Evolutionary conservation across 2,797 vertebrate genomes (phyloP).

Genomic region (Tinamus major): DNA sequence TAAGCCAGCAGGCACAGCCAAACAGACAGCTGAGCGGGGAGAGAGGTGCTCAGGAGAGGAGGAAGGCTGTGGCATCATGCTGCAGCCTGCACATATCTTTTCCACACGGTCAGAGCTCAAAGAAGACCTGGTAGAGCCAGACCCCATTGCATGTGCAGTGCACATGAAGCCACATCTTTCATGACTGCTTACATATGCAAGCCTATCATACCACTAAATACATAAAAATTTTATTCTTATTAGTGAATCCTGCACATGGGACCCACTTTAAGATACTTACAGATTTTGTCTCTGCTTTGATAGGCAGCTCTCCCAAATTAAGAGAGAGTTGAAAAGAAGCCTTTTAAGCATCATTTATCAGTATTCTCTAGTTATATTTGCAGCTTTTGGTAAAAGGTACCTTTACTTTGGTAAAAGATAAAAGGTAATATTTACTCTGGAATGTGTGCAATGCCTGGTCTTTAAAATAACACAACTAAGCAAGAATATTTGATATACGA

Average conservation of each 20-base stretch:
- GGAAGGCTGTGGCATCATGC: not conserved
- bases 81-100: not conserved
- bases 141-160: fast-evolving
- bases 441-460: not conserved
- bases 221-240: not conserved
- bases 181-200: fast-evolving
- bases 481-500: not conserved
- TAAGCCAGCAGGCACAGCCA: not conserved
- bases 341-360: not conserved
- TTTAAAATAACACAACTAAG: not conserved
- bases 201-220: no score
- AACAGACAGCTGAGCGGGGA: not conserved
- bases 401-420: no score
- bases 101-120: not conserved
- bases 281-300: not conserved
- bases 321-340: no score
- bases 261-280: not conserved
- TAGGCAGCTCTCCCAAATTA: not conserved
- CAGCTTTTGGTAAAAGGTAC: not conserved
- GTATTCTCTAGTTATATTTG: not conserved
- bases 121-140: not conserved
- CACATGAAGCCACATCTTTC: not conserved
- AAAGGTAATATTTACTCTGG: not conserved
- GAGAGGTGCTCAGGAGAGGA: not conserved
- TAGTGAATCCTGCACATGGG: not conserved